These are phyloP conservation scores for Drosophila limbata DNA, from an alignment of 2,888 invertebrate genomes.

Conservation along the genomic window DNA sequence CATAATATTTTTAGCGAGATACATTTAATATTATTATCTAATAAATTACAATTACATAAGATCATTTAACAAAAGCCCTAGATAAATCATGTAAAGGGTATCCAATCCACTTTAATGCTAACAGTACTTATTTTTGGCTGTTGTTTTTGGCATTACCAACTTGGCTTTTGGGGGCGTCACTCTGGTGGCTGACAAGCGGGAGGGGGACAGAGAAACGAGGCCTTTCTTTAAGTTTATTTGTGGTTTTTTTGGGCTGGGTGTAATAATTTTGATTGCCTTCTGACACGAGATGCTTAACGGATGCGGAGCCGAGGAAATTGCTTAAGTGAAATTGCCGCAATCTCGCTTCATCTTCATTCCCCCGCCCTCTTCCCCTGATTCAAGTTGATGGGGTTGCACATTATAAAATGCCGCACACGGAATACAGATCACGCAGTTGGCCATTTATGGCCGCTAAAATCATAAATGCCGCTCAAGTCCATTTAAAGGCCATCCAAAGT, in stretches of 20 bases:
- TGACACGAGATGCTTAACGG: conserved; percentile 74
- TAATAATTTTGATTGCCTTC: conserved; percentile 77
- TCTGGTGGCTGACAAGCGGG: conserved; percentile 20
- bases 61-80: no score
- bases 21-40: no score
- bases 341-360: neutral
- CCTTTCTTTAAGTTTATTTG: conserved; percentile 14
- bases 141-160: conserved; percentile 28
- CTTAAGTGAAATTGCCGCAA: conserved; percentile 60
- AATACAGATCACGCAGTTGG: conserved; percentile 41
- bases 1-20: no score
- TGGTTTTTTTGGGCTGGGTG: conserved; percentile 44
- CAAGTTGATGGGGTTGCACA: conserved; percentile 36
- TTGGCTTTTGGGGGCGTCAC: conserved; percentile 54
- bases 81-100: conserved; percentile 17
- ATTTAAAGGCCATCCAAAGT: conserved; percentile 46
- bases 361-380: neutral
- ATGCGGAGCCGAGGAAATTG: conserved; percentile 56
- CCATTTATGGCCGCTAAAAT: conserved; percentile 51
- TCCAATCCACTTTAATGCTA: neutral
- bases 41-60: no score
- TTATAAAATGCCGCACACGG: conserved; percentile 38
- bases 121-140: conserved; percentile 6
- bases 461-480: conserved; percentile 53
- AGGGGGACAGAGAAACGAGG: neutral